These are phyloP conservation scores for Poecilia velifera DNA, from an alignment of 2,797 vertebrate species.

Conservation along the genomic window DNA sequence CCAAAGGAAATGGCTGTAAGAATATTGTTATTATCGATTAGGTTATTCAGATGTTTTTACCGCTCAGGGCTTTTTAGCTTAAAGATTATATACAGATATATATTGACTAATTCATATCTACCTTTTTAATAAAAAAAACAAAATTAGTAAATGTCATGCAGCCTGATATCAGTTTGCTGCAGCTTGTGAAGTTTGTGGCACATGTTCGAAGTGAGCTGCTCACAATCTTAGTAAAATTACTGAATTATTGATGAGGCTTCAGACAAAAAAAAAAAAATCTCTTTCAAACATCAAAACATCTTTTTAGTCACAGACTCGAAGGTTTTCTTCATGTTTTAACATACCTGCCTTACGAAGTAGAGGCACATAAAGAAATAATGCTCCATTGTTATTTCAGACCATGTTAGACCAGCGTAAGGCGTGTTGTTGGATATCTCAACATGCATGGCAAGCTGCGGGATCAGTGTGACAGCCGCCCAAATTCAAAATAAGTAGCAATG, in stretches of 20 bases:
- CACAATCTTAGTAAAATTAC: not conserved
- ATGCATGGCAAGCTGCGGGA: not conserved
- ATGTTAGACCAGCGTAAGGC: not conserved
- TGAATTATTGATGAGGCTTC: not conserved
- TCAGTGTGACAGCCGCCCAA: not conserved
- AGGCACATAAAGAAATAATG: not conserved
- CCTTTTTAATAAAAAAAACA: not conserved
- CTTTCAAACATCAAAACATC: not conserved
- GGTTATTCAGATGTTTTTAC: not conserved
- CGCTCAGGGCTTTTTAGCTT: not conserved
- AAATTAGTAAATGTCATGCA: not conserved
- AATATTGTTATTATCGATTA: not conserved
- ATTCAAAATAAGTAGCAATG: not conserved
- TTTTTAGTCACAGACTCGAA: not conserved
- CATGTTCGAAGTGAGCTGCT: not conserved
- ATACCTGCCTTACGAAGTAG: not conserved
- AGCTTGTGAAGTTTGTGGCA: not conserved
- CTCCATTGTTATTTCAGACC: not conserved
- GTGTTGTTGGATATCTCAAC: not conserved
- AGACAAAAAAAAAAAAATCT: not conserved
- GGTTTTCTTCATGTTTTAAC: not conserved
- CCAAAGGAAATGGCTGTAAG: slow-evolving; percentile 1
- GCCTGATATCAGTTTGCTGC: not conserved
- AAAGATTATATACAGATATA: not conserved
- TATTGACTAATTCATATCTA: not conserved